Base-by-base conservation (phyloP, 2,797 vertebrate species). In the Gymnodraco acuticeps region DNA sequence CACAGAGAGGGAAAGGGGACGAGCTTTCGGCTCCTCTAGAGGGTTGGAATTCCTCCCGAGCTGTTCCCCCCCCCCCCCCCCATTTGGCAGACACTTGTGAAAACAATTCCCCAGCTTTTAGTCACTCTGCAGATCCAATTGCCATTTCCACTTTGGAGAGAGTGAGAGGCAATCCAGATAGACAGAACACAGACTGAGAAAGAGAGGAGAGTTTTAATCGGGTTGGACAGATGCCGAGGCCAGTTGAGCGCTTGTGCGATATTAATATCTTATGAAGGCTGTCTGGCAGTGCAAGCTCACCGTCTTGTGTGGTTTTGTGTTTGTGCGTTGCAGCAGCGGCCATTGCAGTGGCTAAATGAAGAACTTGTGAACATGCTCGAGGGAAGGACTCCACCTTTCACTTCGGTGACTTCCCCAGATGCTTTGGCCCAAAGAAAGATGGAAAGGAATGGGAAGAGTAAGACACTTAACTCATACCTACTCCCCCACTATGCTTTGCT, bases 91-190 rank as follows among this genome's bases (percentile, higher is more conserved):
- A 82, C 92, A 93, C 88, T 93, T 94, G 93, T 94, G 88, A 94
- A 93, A 93, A 93, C 87, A 94, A 92, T 94, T 94, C 93, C 91
- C 91, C 88, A 92, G 92, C 90, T 91, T 93, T 94, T 91, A 93
- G 91, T 94, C 92, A 93, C 89, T 91, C 84, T 60, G 88, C 87
- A 90, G 90, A 92, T 94, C 91, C 88, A 91, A 92, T 94, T 91
- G 92, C 91, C 91, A 89, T 94, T 93, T 93, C 89, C 90, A 93
- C 90, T 91, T 92, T 88, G 87, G 87, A 90, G 86, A 70, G 84
- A 91, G 80, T 87, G 86, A 86, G 83, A 89, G 81, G 79, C 86
- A 86, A 86, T 89, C 83, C 82, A 89, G 86, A 91, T 85, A 89
- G 89, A 87, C 84, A 80, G 86, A 87, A 82, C 77, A 86, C 60